Percentiles rank a stretch among this genome's conserved stretches.
These are phyloP conservation scores for Hypselothyrea guttata DNA, from an alignment of 2,888 invertebrate genomes.

Conservation along the genomic window DNA sequence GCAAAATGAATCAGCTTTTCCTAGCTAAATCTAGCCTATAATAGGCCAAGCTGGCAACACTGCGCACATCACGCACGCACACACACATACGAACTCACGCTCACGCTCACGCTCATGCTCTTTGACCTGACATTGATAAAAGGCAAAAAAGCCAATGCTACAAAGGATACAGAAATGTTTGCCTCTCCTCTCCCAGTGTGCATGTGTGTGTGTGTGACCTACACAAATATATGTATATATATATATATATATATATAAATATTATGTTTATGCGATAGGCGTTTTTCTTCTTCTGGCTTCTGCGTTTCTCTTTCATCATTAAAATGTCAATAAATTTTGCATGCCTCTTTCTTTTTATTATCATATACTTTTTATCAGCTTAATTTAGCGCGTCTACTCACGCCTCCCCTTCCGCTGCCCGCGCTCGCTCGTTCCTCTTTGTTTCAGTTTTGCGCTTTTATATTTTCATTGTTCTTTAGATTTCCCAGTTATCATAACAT, in stretches of 20 bases:
- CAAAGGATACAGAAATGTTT: slow-evolving; percentile 70
- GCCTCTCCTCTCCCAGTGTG: no score
- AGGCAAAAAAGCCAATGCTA: slow-evolving; percentile 37
- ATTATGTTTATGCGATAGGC: slow-evolving; percentile 3
- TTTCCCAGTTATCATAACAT: slow-evolving; percentile 31
- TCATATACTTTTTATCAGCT: slow-evolving; percentile 39
- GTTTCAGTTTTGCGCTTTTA: slow-evolving; percentile 31
- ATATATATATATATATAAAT: slow-evolving; percentile 1
- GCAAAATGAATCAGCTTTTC: no score
- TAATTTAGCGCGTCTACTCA: slow-evolving; percentile 6
- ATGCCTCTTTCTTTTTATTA: slow-evolving; percentile 24
- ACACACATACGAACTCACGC: slow-evolving; percentile 34
- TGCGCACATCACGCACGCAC: no score
- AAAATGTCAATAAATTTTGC: slow-evolving; percentile 29
- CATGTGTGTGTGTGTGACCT: slow-evolving; percentile 22
- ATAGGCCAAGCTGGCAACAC: no score
- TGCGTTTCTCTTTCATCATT: slow-evolving; percentile 44
- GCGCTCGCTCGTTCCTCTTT: slow-evolving; percentile 1
- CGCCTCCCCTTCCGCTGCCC: slow-evolving; percentile 3
- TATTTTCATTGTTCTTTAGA: slow-evolving; percentile 35
- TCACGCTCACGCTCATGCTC: slow-evolving; percentile 44
- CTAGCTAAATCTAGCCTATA: no score
- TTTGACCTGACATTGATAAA: slow-evolving; percentile 71
- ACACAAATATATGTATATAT: slow-evolving; percentile 4
- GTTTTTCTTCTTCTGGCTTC: slow-evolving; percentile 24